Percentiles rank a stretch among this genome's conserved stretches.
Evolutionary conservation across 35 echinoderm and acorn worm genomes (phyloP).

Genomic region (Strongylocentrotus purpuratus): DNA sequence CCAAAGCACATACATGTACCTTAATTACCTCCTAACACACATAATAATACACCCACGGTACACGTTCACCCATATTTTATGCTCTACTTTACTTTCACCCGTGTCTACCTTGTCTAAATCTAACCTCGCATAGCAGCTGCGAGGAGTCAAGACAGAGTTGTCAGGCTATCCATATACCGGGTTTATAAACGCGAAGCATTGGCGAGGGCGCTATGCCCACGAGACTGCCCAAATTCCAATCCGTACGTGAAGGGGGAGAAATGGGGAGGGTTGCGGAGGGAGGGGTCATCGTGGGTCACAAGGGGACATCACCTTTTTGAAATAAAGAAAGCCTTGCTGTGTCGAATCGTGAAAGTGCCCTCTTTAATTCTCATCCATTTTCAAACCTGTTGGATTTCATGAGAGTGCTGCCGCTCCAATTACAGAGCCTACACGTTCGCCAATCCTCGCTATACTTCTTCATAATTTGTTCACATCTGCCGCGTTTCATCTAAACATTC

Average conservation of each 20-base stretch:
- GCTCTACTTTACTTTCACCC: background rate
- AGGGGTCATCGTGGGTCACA: background rate
- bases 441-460: conserved; percentile 11
- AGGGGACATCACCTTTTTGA: background rate
- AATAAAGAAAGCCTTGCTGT: background rate
- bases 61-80: background rate
- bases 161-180: background rate
- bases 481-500: background rate
- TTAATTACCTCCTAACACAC: too few species aligned
- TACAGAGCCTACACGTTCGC: background rate
- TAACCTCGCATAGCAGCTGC: background rate
- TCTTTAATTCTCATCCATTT: background rate
- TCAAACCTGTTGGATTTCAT: conserved; percentile 4
- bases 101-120: background rate
- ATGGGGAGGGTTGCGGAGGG: background rate
- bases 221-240: background rate
- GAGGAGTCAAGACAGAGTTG: background rate
- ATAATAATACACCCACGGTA: background rate
- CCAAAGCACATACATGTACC: background rate
- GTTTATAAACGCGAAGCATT: background rate
- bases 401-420: conserved; percentile 7
- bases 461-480: conserved; percentile 7
- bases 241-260: background rate
- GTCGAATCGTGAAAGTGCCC: background rate
- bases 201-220: background rate